Conservation (phyloP, 64 coral and sea anemone genomes). For the Pocillopora damicornis region DNA sequence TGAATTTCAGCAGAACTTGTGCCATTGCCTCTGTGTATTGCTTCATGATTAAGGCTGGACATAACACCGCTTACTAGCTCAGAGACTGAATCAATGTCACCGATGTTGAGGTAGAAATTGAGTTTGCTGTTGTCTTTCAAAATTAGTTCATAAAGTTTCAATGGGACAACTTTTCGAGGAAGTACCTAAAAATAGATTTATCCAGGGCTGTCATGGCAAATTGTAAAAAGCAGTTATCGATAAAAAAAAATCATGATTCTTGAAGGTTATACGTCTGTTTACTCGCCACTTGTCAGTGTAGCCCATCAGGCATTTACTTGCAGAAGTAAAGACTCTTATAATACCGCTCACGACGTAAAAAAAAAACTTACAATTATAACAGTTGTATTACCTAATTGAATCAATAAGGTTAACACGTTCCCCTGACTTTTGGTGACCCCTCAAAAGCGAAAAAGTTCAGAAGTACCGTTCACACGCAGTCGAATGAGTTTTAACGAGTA, state of each 20-base stretch:
- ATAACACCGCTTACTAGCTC: constrained; percentile 49
- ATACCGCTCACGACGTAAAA: too few species aligned
- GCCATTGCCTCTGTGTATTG: not conserved
- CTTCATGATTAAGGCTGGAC: constrained; percentile 36
- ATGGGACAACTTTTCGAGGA: constrained; percentile 6
- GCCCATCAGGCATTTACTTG: too few species aligned
- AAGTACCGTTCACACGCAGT: not conserved
- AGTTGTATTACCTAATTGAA: not conserved
- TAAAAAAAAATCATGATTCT: not conserved
- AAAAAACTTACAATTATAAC: not conserved
- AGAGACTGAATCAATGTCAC: constrained; percentile 40
- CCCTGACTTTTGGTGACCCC: too few species aligned
- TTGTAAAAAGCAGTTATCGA: not conserved
- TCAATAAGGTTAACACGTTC: too few species aligned
- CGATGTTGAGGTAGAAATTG: constrained; percentile 37
- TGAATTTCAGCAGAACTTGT: not conserved
- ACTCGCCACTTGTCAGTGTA: too few species aligned
- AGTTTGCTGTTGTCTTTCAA: constrained; percentile 13
- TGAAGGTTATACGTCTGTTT: not conserved
- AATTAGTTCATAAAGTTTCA: not conserved
- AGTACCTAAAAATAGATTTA: constrained; percentile 26
- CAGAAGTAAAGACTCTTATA: too few species aligned
- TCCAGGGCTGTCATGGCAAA: not conserved
- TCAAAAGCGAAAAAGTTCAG: not conserved
- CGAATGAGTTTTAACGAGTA: not conserved